These are phyloP conservation scores for Cydia fagiglandana DNA, from an alignment of 1,140 invertebrate genomes.

Conservation along the genomic window DNA sequence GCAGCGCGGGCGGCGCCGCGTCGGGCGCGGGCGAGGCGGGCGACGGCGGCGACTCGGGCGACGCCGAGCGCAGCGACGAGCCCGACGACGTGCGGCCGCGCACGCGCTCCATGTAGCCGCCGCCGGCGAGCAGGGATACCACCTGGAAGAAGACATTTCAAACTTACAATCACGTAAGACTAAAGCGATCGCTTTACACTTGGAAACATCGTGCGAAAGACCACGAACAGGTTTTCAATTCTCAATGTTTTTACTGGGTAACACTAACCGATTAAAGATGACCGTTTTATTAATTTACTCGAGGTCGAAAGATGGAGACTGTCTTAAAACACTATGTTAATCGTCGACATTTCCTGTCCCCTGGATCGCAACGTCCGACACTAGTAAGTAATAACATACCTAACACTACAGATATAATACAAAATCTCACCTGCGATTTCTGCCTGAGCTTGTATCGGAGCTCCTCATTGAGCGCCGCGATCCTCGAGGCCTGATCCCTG, in stretches of 20 bases:
- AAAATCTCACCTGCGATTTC: slow-evolving; percentile 82
- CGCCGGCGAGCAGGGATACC: slow-evolving; percentile 65
- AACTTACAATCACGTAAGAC: no score
- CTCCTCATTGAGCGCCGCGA: slow-evolving; percentile 92
- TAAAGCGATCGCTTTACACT: no score
- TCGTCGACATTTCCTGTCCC: no score
- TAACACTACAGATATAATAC: not conserved
- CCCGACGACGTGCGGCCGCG: slow-evolving; percentile 63
- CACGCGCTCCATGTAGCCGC: slow-evolving; percentile 65
- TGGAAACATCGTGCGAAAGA: no score
- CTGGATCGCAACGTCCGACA: no score
- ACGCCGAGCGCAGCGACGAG: slow-evolving; percentile 58
- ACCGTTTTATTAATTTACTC: no score
- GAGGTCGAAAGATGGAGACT: not conserved
- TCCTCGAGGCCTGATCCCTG: slow-evolving; percentile 86
- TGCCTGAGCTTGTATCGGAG: slow-evolving; percentile 90
- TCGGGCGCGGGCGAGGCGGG: slow-evolving; percentile 62
- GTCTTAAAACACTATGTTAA: no score
- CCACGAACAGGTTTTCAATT: no score
- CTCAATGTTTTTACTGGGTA: no score
- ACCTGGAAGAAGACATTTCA: slow-evolving; percentile 47
- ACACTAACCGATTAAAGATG: no score
- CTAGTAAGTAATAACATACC: no score
- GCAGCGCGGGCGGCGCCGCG: slow-evolving; percentile 78
- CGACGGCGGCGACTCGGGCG: slow-evolving; percentile 80